These are phyloP conservation scores for Euwallacea fornicatus DNA, from an alignment of 1,140 invertebrate genomes.

Conservation along the genomic window DNA sequence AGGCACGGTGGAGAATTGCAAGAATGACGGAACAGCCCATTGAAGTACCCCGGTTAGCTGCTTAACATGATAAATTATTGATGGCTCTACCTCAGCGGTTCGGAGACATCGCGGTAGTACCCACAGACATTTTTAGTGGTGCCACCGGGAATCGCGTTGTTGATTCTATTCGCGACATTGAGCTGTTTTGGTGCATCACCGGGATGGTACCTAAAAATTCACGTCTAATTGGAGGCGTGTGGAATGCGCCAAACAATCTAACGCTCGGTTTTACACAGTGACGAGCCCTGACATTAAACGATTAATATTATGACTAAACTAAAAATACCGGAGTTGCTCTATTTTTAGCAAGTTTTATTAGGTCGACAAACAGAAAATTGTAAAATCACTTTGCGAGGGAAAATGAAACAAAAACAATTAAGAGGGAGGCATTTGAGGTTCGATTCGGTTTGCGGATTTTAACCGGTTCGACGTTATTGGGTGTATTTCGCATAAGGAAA, in stretches of 20 bases:
- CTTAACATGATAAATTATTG: constrained; percentile 32
- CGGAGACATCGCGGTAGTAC: constrained; percentile 2
- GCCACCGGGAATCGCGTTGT: constrained; percentile 10
- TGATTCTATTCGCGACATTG: constrained; percentile 12
- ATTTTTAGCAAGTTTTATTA: constrained; percentile 14
- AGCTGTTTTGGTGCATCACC: constrained; percentile 20
- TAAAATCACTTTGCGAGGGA: neutral
- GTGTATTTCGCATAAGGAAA: no score
- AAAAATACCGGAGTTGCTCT: constrained; percentile 1
- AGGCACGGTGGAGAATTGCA: constrained; percentile 28
- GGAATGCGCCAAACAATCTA: neutral
- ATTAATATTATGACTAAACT: constrained; percentile 24
- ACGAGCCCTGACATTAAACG: constrained; percentile 9
- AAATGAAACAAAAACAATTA: neutral
- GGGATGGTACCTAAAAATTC: neutral
- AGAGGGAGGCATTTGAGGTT: neutral
- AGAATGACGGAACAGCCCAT: constrained; percentile 33
- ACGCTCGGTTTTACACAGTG: neutral
- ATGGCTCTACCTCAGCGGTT: constrained; percentile 8
- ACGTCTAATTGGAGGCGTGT: neutral
- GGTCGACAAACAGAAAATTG: neutral
- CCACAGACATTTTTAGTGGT: constrained; percentile 14
- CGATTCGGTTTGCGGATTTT: no score
- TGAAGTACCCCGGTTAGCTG: constrained; percentile 28
- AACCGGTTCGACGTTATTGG: no score